Base-by-base conservation (phyloP, 2,888 invertebrate species). In the Ichneumoninae sp. region DNA sequence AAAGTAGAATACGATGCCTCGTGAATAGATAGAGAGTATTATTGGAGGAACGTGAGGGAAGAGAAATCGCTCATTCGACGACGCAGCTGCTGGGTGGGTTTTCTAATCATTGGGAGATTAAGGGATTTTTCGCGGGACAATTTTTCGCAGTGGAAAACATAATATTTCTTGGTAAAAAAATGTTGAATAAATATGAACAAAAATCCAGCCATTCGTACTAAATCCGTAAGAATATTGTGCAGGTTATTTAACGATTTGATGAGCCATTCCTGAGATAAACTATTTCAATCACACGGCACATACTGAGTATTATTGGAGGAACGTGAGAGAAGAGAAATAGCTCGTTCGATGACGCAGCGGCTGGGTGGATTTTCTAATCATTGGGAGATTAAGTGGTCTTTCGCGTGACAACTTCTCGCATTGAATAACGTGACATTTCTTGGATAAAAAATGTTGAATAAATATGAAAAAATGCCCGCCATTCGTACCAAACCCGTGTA, bases 61-160 rank as follows among this genome's bases (percentile, higher is more conserved):
- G 62, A 33, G 62, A 62, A 26, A 33, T n/a, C 33, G 30, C 33
- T n/a, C 62, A n/a, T 62, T 62, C 30, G 44, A 47, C n/a, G 30
- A 16, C 16, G 6, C 10, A 26, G 26, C 33, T 5, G 6, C 30
- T 16, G 62, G 33, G 22, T 5, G 62, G 33, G n/a, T 62, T 62
- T 57, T 62, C 30, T 62, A 62, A 62, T 62, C 62, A 7, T 62
- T 26, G 26, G 22, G 6, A 10, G 22, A 57, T 26, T 26, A 22
- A 26, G 22, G 10, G 1, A 4, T 3, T 1, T 57, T 10, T 7
- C 13, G 22, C 0, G 4, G 10, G 4, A 22, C 3, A 19, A 26
- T 2, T 26, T 8, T 1, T 57, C 3, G 3, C 26, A 26, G 13
- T 4, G 4, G 26, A 26, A 57, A 57, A 26, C 0, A 0, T 13